A percentile compares a stretch with the other conserved stretches of the same genome.
These are phyloP conservation scores for Cuculus canorus DNA, from an alignment of 2,797 vertebrate species.

Conservation along the genomic window DNA sequence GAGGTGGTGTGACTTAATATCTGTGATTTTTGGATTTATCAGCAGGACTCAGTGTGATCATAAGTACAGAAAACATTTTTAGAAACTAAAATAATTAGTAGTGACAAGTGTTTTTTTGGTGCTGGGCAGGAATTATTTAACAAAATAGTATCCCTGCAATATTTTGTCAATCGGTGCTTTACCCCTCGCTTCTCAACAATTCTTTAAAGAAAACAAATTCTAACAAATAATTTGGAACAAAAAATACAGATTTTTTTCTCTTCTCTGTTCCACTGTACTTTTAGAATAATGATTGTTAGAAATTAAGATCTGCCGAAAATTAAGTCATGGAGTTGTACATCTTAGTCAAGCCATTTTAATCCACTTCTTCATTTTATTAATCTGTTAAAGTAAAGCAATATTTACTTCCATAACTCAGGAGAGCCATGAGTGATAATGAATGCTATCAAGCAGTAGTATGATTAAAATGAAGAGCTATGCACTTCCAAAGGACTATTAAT, in stretches of 20 bases:
- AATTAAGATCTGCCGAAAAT: constrained; percentile 18
- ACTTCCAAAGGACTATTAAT: constrained; percentile 50
- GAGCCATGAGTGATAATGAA: constrained; percentile 19
- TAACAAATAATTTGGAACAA: neutral
- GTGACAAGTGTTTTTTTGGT: neutral
- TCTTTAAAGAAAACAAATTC: neutral
- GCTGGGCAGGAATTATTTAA: neutral
- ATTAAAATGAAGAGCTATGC: constrained; percentile 16
- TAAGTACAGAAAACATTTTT: neutral
- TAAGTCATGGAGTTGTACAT: neutral
- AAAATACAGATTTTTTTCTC: neutral
- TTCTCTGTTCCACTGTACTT: neutral
- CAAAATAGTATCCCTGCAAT: neutral
- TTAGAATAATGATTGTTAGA: neutral
- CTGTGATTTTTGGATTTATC: neutral
- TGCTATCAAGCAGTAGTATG: neutral
- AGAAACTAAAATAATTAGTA: neutral
- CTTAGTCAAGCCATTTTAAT: constrained; percentile 17
- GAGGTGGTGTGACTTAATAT: neutral
- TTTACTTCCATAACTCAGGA: constrained; percentile 50
- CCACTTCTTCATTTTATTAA: neutral
- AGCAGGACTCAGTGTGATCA: neutral
- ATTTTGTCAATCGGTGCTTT: neutral
- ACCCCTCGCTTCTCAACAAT: neutral
- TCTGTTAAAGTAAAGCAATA: constrained; percentile 27